Conservation (phyloP, 2,113 vertebrate species). For the Brachirus orientalis region DNA sequence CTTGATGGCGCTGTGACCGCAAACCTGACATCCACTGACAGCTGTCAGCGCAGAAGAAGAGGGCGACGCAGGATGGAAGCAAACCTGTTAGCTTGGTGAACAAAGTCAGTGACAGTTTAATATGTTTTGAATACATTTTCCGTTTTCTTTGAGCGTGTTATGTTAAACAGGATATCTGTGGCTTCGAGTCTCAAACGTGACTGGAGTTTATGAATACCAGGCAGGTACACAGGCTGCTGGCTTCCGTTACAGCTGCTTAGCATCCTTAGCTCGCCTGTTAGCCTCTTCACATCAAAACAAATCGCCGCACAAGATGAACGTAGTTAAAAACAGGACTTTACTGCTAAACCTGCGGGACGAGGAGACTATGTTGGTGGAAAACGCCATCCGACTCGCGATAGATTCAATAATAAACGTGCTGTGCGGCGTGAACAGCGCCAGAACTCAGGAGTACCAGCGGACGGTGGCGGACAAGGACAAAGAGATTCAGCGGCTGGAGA, state of each 20-base stretch:
- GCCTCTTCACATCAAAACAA: not conserved
- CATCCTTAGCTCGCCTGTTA: not conserved
- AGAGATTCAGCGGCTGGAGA: conserved; percentile 71
- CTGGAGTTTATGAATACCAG: no score
- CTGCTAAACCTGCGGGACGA: conserved; percentile 61
- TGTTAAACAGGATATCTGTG: no score
- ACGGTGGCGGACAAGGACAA: conserved; percentile 74
- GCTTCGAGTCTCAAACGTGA: no score
- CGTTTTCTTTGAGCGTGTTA: rapidly evolving
- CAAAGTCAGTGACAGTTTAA: rapidly evolving
- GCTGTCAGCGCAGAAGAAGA: conserved; percentile 14
- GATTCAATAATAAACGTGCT: conserved; percentile 74
- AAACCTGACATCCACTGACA: rapidly evolving
- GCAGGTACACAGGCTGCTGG: no score
- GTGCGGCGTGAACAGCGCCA: conserved; percentile 58
- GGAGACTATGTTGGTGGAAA: conserved; percentile 67
- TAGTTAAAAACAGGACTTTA: conserved; percentile 21
- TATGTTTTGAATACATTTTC: rapidly evolving
- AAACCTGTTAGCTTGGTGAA: not conserved
- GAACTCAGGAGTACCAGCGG: conserved; percentile 57
- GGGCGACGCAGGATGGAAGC: conserved; percentile 2
- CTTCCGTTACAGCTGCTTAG: not conserved
- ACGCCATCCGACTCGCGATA: conserved; percentile 67
- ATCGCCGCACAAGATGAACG: conserved; percentile 41
- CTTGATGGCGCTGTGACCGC: conserved; percentile 14